phyloP scores from a whole-genome alignment of 2,797 vertebrate species.

The Rhinatrema bivittatum region DNA sequence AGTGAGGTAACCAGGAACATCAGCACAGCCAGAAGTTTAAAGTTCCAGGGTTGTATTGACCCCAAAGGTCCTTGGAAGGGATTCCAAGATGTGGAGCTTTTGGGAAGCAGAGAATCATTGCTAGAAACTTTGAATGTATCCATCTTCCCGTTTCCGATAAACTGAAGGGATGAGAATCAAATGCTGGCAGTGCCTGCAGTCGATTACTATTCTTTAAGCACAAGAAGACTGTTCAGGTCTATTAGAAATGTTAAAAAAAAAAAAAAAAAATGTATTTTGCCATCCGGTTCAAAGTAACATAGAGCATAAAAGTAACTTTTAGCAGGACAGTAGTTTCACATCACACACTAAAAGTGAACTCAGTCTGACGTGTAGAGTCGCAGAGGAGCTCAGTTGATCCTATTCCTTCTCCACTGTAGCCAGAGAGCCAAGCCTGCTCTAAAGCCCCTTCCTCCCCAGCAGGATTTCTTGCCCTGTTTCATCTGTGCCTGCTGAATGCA shows the following conservation, averaged over 20 bases:
- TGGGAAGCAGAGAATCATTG: constrained; percentile 45
- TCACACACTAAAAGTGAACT: background rate
- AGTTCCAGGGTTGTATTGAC: constrained; percentile 76
- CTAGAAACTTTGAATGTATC: constrained; percentile 45
- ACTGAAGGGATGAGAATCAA: background rate
- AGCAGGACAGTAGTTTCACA: background rate
- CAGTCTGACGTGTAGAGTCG: background rate
- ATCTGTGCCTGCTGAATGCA: constrained; percentile 9
- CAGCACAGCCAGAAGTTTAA: constrained; percentile 70
- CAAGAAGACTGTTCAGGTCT: background rate
- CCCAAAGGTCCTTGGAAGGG: constrained; percentile 61
- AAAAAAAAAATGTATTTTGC: background rate
- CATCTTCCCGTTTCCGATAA: constrained; percentile 38
- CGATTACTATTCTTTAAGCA: background rate
- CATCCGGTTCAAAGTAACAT: background rate
- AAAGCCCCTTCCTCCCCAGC: background rate
- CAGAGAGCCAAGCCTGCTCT: background rate
- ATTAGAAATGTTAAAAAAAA: background rate
- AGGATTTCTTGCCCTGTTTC: constrained; percentile 8
- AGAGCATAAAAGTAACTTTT: background rate
- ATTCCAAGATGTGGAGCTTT: constrained; percentile 33
- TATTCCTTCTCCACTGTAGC: background rate
- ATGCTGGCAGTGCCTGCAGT: background rate
- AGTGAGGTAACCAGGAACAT: constrained; percentile 77
- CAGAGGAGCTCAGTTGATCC: background rate